These are phyloP conservation scores for Dendrophyllia cribrosa DNA, from an alignment of 64 coral and sea anemone genomes.

Conservation along the genomic window DNA sequence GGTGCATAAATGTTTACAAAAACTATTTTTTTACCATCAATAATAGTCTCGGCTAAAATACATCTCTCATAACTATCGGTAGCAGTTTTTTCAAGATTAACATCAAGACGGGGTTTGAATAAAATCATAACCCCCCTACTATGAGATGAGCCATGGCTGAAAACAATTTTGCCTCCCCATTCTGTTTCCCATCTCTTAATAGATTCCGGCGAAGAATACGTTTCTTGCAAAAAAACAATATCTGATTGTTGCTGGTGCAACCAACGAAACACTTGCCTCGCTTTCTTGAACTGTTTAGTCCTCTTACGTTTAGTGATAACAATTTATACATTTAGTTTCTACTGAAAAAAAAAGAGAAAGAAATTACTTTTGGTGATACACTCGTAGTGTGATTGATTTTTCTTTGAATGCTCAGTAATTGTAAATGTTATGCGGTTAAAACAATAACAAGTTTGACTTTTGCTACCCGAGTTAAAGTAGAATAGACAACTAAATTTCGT, in stretches of 20 bases:
- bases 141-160: constrained; percentile 54
- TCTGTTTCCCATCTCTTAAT: constrained; percentile 43
- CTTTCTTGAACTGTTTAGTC: constrained; percentile 46
- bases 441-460: no score
- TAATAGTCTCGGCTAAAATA: constrained; percentile 40
- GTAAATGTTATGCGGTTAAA: no score
- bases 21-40: constrained; percentile 27
- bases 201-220: constrained; percentile 25
- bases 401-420: no score
- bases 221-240: constrained; percentile 40
- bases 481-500: not conserved
- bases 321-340: constrained; percentile 38
- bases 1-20: constrained; percentile 57
- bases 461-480: not conserved
- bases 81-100: constrained; percentile 11
- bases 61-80: constrained; percentile 29
- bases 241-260: constrained; percentile 21
- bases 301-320: constrained; percentile 37
- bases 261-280: constrained; percentile 53
- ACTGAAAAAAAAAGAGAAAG: not conserved
- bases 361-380: no score
- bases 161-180: constrained; percentile 44
- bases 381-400: not conserved
- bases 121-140: constrained; percentile 61
- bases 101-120: constrained; percentile 38